A percentile compares a stretch with the other conserved stretches of the same genome.
Evolutionary conservation across 2,888 invertebrate species (phyloP).

Genomic region (Eupithecia vulgata): DNA sequence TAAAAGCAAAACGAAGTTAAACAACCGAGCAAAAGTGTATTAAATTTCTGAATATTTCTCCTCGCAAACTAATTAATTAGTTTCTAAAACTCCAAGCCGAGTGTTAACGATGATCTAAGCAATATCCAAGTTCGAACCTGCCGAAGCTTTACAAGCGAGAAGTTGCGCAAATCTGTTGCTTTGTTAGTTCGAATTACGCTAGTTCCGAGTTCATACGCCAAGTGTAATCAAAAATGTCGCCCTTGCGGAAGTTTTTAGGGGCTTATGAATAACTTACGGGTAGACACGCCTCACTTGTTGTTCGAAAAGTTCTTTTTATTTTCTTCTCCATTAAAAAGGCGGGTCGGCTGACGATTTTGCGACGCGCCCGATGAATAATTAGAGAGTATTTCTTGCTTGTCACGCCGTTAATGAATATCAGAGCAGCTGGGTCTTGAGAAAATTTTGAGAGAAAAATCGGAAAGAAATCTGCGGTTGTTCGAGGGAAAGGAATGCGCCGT

Average conservation of each 20-base stretch:
- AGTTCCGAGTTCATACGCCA: conserved; percentile 46
- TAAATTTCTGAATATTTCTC: conserved; percentile 59
- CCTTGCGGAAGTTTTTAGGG: conserved; percentile 61
- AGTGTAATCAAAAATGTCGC: conserved; percentile 69
- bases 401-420: conserved; percentile 81
- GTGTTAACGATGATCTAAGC: conserved; percentile 69
- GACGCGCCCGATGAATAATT: conserved; percentile 80
- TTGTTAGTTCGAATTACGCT: conserved; percentile 16
- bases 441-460: conserved; percentile 55
- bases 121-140: conserved; percentile 59
- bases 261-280: conserved; percentile 76
- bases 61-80: conserved; percentile 66
- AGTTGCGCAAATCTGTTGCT: conserved; percentile 25
- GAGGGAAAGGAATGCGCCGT: conserved; percentile 63
- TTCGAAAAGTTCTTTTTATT: conserved; percentile 76
- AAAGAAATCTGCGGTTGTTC: conserved; percentile 70
- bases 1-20: conserved; percentile 49
- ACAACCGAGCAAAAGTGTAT: conserved; percentile 55
- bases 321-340: conserved; percentile 74
- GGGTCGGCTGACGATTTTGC: conserved; percentile 74
- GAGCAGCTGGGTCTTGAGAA: conserved; percentile 51
- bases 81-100: conserved; percentile 61
- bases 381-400: conserved; percentile 79
- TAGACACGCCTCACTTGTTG: conserved; percentile 76
- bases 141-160: conserved; percentile 48